Base-by-base conservation (phyloP, 2,113 vertebrate species). In the Aphelocoma coerulescens region DNA sequence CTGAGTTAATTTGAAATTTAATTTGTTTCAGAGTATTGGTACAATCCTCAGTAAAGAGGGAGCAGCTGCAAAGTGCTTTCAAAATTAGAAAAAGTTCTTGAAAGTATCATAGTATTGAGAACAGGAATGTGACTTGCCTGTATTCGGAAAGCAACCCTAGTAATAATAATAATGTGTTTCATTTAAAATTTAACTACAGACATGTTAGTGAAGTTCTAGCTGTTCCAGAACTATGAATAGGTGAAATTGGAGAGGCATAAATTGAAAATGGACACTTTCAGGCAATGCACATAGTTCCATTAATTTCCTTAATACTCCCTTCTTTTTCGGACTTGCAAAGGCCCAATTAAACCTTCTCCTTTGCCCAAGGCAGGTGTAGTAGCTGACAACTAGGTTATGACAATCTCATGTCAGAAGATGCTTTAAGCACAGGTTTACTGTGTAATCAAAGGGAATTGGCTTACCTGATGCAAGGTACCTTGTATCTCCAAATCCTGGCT, bases 401-500 rank as follows among this genome's bases (percentile, higher is more conserved):
- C 67, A 76, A 13, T 89, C 52, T 93, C n/a, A 61, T 67, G 77
- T 93, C 78, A 95, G 78, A 96, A 91, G 74, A 51, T 58, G 55
- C 32, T 96, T 95, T 94, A 95, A 96, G 73, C n/a, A 93, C 78
- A 91, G 79, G 87, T 92, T 96, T 80, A 69, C 58, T 77, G 49
- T 80, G 69, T 97, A 95, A 95, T 94, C 92, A 95, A 97, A 98
- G 35, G 20, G 72, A 96, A 83, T 58, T 84, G 81, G 51, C 68
- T 97, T 95, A 92, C 37, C 68, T 79, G 67, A 72, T 90, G 72
- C 83, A 93, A 88, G 4, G 78, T 63, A 95, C 59, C 49, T 89
- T 96, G 73, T 87, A 61, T 85, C 95, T 96, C 88, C 88, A 97
- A 96, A 98, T 94, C 95, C 86, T 83, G 59, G 69, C 85, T 96